These are phyloP conservation scores for Drosophila imparisetae DNA, from an alignment of 2,888 invertebrate genomes.

Conservation along the genomic window DNA sequence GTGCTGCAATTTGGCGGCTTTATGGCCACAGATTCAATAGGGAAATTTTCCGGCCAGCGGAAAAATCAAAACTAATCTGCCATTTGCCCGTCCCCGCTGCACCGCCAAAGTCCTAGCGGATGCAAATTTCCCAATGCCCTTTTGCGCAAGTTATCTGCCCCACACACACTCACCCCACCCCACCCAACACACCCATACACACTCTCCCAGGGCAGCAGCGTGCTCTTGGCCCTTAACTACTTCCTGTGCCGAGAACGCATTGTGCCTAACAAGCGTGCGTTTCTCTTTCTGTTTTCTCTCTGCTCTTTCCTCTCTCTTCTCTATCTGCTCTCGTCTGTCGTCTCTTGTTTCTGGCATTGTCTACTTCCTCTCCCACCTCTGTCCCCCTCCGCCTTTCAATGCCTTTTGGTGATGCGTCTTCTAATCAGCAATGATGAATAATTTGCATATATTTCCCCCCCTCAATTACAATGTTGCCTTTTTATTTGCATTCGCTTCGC, in stretches of 20 bases:
- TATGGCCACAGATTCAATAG: conserved; percentile 79
- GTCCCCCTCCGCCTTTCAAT: conserved; percentile 13
- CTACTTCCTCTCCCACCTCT: conserved; percentile 9
- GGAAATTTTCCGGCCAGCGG: conserved; percentile 53
- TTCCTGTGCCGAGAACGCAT: conserved; percentile 63
- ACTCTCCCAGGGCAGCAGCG: conserved; percentile 4
- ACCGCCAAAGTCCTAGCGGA: conserved; percentile 43
- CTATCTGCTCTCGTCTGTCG: not conserved
- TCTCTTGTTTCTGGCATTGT: conserved; percentile 36
- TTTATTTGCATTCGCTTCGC: conserved; percentile 69
- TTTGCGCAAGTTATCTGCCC: conserved; percentile 6
- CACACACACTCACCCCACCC: not conserved
- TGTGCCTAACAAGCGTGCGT: conserved; percentile 73
- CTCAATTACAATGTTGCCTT: conserved; percentile 80
- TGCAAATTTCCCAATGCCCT: conserved; percentile 64
- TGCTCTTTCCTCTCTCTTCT: not conserved
- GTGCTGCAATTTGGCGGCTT: conserved; percentile 78
- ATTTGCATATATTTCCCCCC: conserved; percentile 83
- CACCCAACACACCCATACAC: not conserved
- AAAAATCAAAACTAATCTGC: conserved; percentile 81
- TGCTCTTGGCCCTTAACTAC: conserved; percentile 67
- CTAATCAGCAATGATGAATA: conserved; percentile 84
- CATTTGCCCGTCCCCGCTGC: conserved; percentile 60
- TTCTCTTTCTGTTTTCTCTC: conserved; percentile 5
- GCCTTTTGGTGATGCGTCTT: conserved; percentile 69